Evolutionary conservation across 2,113 vertebrate genomes (phyloP).

Genomic region (Ornithorhynchus anatinus): DNA sequence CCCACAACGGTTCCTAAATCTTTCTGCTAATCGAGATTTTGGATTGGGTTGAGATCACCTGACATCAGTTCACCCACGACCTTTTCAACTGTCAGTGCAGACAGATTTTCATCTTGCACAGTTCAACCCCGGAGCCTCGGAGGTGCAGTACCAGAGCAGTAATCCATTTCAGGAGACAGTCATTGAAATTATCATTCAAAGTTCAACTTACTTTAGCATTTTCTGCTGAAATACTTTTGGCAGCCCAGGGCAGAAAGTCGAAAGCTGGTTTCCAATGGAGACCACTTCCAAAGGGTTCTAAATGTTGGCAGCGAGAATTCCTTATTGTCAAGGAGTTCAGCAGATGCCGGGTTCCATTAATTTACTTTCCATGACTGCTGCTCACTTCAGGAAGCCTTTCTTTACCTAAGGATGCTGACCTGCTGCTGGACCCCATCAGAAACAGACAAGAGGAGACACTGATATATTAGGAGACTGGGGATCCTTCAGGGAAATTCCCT

Average conservation of each 20-base stretch:
- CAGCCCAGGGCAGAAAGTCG: conserved; percentile 74
- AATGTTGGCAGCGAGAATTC: conserved; percentile 68
- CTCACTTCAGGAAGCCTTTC: conserved; percentile 59
- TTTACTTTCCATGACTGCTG: conserved; percentile 59
- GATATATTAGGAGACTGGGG: conserved; percentile 47
- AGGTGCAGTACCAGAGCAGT: conserved; percentile 68
- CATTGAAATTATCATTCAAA: conserved; percentile 80
- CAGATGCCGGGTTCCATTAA: conserved; percentile 60
- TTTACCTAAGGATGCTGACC: conserved; percentile 68
- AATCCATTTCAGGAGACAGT: conserved; percentile 75
- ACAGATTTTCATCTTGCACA: conserved; percentile 72
- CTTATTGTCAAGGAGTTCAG: conserved; percentile 67
- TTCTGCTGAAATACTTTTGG: conserved; percentile 74
- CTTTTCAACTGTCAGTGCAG: conserved; percentile 77
- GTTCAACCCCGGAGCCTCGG: conserved; percentile 70
- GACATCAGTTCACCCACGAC: conserved; percentile 67
- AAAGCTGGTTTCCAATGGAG: conserved; percentile 74
- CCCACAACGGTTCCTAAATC: conserved; percentile 49
- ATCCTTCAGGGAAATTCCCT: conserved; percentile 38
- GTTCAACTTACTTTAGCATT: conserved; percentile 77
- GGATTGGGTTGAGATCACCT: conserved; percentile 57
- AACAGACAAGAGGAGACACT: conserved; percentile 48
- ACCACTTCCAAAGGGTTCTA: conserved; percentile 64
- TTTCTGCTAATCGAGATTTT: conserved; percentile 64
- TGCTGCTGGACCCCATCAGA: conserved; percentile 50